Evolutionary conservation across 2,888 invertebrate species (phyloP).

Genomic region (Acheta domesticus): DNA sequence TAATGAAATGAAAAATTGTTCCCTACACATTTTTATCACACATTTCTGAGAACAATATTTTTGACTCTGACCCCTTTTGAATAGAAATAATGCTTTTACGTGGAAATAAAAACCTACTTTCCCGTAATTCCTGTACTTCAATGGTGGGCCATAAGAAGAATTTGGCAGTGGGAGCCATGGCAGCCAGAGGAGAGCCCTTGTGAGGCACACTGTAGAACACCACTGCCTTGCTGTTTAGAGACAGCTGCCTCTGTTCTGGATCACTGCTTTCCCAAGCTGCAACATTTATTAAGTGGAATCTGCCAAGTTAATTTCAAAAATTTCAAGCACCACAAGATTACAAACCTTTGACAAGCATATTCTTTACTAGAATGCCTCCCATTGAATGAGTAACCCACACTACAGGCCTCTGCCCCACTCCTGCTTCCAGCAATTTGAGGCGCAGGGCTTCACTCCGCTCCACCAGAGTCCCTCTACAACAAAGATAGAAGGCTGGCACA

Average conservation of each 20-base stretch:
- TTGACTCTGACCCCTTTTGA: no score
- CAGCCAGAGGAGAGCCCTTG: conserved; percentile 74
- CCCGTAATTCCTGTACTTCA: conserved; percentile 77
- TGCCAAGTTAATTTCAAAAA: neutral
- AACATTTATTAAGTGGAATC: conserved; percentile 25
- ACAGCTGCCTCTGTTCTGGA: conserved; percentile 50
- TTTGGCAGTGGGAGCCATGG: conserved; percentile 69
- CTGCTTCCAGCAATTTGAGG: conserved; percentile 65
- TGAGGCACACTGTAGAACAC: conserved; percentile 90
- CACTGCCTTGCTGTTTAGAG: conserved; percentile 67
- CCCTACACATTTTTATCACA: no score
- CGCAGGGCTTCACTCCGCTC: conserved; percentile 65
- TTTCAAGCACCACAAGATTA: conserved; percentile 20
- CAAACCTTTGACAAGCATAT: conserved; percentile 67
- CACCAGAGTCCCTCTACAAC: conserved; percentile 52
- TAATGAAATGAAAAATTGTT: no score
- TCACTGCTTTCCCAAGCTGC: conserved; percentile 56
- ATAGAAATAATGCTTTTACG: no score
- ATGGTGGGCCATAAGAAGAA: conserved; percentile 80
- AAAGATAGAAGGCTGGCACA: neutral
- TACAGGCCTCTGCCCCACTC: conserved; percentile 76
- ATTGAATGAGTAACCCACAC: conserved; percentile 94
- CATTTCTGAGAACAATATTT: no score
- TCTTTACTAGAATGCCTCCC: conserved; percentile 90
- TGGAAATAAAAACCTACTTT: conserved; percentile 51